phyloP scores from a whole-genome alignment of 2,888 invertebrate genomes.

The Parnassius apollo region DNA sequence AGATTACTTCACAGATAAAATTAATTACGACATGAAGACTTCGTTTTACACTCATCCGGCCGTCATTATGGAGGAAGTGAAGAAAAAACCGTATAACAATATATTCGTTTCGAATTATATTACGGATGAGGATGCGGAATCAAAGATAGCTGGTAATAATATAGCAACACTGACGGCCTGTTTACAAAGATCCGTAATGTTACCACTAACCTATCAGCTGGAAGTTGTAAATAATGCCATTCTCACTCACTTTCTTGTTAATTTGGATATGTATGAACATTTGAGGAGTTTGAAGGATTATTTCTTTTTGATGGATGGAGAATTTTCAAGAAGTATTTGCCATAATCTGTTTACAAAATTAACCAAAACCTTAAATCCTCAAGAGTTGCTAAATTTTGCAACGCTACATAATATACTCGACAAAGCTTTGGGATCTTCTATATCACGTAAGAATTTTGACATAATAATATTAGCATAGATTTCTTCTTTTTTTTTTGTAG shows the following conservation, averaged over 20 bases:
- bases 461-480: not conserved
- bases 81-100: constrained; percentile 66
- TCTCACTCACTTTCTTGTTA: constrained; percentile 84
- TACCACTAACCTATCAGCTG: constrained; percentile 85
- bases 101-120: constrained; percentile 58
- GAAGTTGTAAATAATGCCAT: constrained; percentile 87
- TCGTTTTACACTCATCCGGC: constrained; percentile 67
- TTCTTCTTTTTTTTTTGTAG: no score
- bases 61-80: constrained; percentile 64
- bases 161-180: constrained; percentile 80
- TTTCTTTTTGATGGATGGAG: constrained; percentile 90
- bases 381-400: constrained; percentile 85
- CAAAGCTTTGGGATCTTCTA: constrained; percentile 85
- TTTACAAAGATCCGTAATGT: constrained; percentile 84
- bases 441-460: constrained; percentile 72
- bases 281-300: constrained; percentile 87
- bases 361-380: constrained; percentile 83
- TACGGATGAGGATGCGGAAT: constrained; percentile 48
- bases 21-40: constrained; percentile 47
- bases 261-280: constrained; percentile 85
- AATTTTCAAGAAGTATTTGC: constrained; percentile 87
- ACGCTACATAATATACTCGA: constrained; percentile 85
- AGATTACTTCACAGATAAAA: constrained; percentile 53
- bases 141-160: constrained; percentile 59
- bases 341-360: constrained; percentile 85